Conservation (phyloP, 53 echinoderm and acorn worm species). For the Arbacia lixula region DNA sequence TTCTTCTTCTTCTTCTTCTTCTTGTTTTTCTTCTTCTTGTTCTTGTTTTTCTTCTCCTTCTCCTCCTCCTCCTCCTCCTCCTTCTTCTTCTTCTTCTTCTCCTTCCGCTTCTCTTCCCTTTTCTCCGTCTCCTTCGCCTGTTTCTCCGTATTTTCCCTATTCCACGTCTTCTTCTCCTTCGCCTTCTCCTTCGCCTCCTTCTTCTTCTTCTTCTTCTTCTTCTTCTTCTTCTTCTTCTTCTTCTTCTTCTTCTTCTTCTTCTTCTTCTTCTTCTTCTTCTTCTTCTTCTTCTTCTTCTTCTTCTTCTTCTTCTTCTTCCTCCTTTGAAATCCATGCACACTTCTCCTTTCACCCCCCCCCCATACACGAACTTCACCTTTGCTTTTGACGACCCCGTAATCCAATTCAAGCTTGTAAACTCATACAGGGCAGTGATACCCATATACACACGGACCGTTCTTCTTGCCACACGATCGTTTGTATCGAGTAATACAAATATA, state of each 20-base stretch:
- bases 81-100: background rate
- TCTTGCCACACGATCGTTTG: background rate
- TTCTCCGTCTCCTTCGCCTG: background rate
- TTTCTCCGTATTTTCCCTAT: background rate
- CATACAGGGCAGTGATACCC: too few relatives aligned
- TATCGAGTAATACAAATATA: background rate
- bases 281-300: too few relatives aligned
- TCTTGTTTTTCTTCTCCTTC: background rate
- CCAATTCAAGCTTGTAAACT: too few relatives aligned
- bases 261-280: background rate
- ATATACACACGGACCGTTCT: too few relatives aligned
- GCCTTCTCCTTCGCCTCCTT: background rate
- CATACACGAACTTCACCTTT: too few relatives aligned
- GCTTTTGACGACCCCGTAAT: too few relatives aligned
- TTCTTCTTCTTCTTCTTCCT: too few relatives aligned
- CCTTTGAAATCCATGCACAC: too few relatives aligned
- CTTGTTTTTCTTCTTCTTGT: conserved; percentile 8
- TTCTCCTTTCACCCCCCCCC: too few relatives aligned
- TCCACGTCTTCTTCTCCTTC: background rate
- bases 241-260: background rate
- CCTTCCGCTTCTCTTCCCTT: background rate
- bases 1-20: too few relatives aligned
- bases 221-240: background rate
- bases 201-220: background rate
- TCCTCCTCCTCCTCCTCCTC: background rate